Conservation (phyloP, 2,113 vertebrate species). For the Poeciliopsis occidentalis region DNA sequence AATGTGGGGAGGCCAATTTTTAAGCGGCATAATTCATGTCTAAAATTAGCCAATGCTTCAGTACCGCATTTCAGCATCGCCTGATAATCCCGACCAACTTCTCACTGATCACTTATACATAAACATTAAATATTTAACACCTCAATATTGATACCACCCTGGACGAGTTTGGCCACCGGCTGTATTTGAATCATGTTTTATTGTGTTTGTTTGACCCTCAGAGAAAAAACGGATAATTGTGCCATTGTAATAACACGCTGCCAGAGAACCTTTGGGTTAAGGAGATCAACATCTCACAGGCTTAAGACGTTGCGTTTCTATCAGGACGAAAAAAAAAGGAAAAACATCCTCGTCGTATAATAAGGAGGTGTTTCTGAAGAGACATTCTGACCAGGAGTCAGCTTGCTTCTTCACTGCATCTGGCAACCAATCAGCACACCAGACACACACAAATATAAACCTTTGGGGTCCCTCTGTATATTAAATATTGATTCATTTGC, state of each 20-base stretch:
- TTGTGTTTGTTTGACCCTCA: constrained; percentile 20
- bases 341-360: constrained; percentile 1
- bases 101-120: constrained; percentile 9
- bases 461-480: constrained; percentile 12
- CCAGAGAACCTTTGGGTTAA: constrained; percentile 22
- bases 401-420: neutral
- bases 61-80: constrained; percentile 6
- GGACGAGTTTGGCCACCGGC: constrained; percentile 11
- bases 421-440: constrained; percentile 17
- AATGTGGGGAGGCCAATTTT: constrained; percentile 8
- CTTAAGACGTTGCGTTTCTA: constrained; percentile 20
- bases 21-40: constrained; percentile 1
- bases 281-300: constrained; percentile 25
- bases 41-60: constrained; percentile 18
- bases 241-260: constrained; percentile 4
- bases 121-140: constrained; percentile 57
- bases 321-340: neutral
- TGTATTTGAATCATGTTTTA: constrained; percentile 14
- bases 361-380: constrained; percentile 3
- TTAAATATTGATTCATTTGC: constrained; percentile 46
- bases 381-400: neutral
- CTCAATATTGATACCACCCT: constrained; percentile 45
- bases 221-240: constrained; percentile 13
- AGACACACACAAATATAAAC: constrained; percentile 13
- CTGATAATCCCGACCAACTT: constrained; percentile 18